phyloP scores from a whole-genome alignment of 2,113 vertebrate species.

The Numenius arquata region DNA sequence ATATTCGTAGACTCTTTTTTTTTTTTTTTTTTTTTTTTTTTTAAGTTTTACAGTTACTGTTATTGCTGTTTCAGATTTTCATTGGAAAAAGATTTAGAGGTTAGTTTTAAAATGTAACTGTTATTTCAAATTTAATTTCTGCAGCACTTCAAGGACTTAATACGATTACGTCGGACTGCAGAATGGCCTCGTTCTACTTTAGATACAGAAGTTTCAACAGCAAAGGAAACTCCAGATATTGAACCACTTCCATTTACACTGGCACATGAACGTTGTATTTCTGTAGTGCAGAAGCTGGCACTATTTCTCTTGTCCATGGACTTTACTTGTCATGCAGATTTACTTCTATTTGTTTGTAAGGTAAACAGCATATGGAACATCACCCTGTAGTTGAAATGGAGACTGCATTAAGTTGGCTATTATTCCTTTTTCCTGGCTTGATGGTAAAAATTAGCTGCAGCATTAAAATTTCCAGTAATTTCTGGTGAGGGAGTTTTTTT shows the following conservation, averaged over 20 bases:
- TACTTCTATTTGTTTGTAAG: constrained; percentile 98
- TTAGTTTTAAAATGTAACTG: background rate
- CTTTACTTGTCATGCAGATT: constrained; percentile 98
- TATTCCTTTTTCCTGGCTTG: background rate
- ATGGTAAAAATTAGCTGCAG: background rate
- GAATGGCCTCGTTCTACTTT: constrained; percentile 96
- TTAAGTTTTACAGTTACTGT: background rate
- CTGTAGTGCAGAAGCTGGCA: constrained; percentile 94
- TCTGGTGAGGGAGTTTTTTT: background rate
- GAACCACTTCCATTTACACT: constrained; percentile 95
- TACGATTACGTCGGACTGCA: constrained; percentile 93
- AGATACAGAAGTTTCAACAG: constrained; percentile 88
- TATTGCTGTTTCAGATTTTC: background rate
- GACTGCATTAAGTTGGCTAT: accelerated
- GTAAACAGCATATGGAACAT: constrained; percentile 61
- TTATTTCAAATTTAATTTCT: constrained; percentile 18
- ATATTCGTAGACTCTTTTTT: background rate
- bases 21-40: background rate
- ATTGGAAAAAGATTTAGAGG: background rate
- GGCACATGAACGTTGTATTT: constrained; percentile 96
- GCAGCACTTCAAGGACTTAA: constrained; percentile 98
- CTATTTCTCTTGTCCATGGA: constrained; percentile 98
- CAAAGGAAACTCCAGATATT: constrained; percentile 93
- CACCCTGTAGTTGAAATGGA: background rate
- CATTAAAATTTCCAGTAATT: background rate